Conservation (phyloP, 2,888 invertebrate species). For the Parnassius orleans region DNA sequence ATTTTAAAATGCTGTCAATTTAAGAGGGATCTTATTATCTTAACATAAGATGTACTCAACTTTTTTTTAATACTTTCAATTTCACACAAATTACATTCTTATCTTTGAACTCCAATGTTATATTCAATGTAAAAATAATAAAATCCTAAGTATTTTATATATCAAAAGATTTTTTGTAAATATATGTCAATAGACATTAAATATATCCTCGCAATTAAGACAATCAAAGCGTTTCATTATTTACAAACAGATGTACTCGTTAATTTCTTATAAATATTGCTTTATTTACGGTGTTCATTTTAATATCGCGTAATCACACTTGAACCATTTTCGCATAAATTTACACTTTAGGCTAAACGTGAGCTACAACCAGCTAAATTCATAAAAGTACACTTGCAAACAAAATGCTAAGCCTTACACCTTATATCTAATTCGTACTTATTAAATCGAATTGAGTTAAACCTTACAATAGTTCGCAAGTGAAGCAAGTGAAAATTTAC, state of each 20-base stretch:
- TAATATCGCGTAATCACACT: conserved; percentile 3
- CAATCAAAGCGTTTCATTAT: conserved; percentile 11
- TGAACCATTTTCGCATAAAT: conserved; percentile 11
- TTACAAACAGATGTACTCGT: conserved; percentile 5
- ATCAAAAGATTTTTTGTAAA: conserved; percentile 5
- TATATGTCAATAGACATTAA: conserved; percentile 13
- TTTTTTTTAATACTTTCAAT: too few species aligned
- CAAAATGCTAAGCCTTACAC: conserved; percentile 3
- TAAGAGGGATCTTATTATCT: too few species aligned
- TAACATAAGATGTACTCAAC: too few species aligned
- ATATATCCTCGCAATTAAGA: conserved; percentile 11
- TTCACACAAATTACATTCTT: too few species aligned
- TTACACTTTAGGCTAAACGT: conserved; percentile 1
- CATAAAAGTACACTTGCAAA: conserved; percentile 1
- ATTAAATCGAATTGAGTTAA: conserved; percentile 1
- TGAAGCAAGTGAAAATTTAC: conserved; percentile 5
- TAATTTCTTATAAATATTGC: conserved; percentile 7
- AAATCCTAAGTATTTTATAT: not conserved
- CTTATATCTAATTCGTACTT: conserved; percentile 2
- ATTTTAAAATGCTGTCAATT: too few species aligned
- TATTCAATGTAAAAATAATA: too few species aligned
- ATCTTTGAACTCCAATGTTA: too few species aligned
- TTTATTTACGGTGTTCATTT: conserved; percentile 6
- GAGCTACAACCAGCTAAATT: conserved; percentile 1
- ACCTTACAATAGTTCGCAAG: not conserved